phyloP scores from a whole-genome alignment of 2,113 vertebrate species.

The Protomyctophum bolini region DNA sequence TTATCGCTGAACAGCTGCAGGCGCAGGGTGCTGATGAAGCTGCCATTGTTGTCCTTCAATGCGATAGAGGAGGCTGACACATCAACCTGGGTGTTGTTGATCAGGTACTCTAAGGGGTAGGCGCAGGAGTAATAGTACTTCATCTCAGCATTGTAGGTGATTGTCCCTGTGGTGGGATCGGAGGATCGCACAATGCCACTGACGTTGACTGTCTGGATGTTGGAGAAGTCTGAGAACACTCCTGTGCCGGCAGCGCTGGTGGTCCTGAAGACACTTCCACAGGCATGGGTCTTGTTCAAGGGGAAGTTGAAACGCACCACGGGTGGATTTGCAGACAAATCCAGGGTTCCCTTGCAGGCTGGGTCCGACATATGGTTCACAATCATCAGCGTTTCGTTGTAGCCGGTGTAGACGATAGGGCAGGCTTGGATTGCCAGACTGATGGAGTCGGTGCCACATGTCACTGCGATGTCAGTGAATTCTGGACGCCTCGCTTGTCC shows the following conservation, averaged over 20 bases:
- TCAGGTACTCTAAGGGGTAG: conserved; percentile 66
- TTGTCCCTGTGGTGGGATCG: conserved; percentile 38
- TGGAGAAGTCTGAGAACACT: conserved; percentile 28
- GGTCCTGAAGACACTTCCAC: conserved; percentile 32
- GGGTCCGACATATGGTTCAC: conserved; percentile 63
- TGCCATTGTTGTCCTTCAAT: not conserved
- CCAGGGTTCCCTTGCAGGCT: conserved; percentile 65
- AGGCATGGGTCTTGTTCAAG: conserved; percentile 20
- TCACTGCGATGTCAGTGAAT: conserved; percentile 68
- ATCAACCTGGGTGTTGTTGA: conserved; percentile 66
- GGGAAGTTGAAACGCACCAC: conserved; percentile 57
- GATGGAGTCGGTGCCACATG: conserved; percentile 70
- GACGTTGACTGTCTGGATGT: conserved; percentile 58
- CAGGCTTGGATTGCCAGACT: not conserved
- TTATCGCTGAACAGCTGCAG: conserved; percentile 68
- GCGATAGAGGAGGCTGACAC: conserved; percentile 63
- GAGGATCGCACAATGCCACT: conserved; percentile 60
- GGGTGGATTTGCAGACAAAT: conserved; percentile 56
- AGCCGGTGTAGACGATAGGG: conserved; percentile 75
- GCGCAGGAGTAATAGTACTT: conserved; percentile 68
- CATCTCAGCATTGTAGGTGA: conserved; percentile 59
- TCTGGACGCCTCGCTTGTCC: conserved; percentile 53
- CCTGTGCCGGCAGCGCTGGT: conserved; percentile 32
- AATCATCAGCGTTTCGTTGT: conserved; percentile 76
- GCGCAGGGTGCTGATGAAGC: conserved; percentile 76